A percentile compares a stretch with the other conserved stretches of the same genome.
phyloP scores from a whole-genome alignment of 2,888 invertebrate species.

The Heliconius charithonia region DNA sequence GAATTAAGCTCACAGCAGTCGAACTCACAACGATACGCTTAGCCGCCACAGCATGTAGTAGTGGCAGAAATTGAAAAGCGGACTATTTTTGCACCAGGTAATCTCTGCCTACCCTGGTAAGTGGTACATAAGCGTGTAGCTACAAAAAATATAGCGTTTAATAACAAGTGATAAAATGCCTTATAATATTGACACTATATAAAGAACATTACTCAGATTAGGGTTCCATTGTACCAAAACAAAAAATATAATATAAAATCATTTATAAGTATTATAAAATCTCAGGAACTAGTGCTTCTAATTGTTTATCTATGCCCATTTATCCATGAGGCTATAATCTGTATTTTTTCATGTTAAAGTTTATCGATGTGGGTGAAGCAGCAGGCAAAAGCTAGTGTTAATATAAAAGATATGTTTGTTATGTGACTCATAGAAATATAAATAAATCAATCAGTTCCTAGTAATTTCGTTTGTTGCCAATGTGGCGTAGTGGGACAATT shows the following conservation, averaged over 20 bases:
- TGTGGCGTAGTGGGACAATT: neutral
- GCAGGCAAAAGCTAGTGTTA: too few relatives aligned
- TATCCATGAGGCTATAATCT: too few relatives aligned
- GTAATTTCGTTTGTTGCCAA: neutral
- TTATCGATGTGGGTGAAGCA: neutral
- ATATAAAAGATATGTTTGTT: neutral
- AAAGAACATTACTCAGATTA: slow-evolving; percentile 32
- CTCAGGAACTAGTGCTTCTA: neutral
- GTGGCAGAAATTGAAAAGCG: too few relatives aligned
- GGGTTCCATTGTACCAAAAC: slow-evolving; percentile 5
- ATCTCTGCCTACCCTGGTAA: too few relatives aligned
- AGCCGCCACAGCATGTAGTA: too few relatives aligned
- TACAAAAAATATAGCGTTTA: neutral
- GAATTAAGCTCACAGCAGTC: too few relatives aligned
- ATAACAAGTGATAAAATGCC: neutral
- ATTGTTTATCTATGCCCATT: neutral
- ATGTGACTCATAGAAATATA: slow-evolving; percentile 1
- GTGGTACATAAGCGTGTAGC: too few relatives aligned
- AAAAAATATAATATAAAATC: neutral
- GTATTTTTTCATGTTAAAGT: too few relatives aligned
- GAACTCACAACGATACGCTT: too few relatives aligned
- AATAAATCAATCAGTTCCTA: slow-evolving; percentile 4
- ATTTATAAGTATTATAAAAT: neutral
- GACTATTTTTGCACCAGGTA: too few relatives aligned
- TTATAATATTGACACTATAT: slow-evolving; percentile 28